Evolutionary conservation across 1,140 invertebrate genomes (phyloP), one percentile per base, ranked within the genome.

Genomic region (Drosophila insularis): DNA sequence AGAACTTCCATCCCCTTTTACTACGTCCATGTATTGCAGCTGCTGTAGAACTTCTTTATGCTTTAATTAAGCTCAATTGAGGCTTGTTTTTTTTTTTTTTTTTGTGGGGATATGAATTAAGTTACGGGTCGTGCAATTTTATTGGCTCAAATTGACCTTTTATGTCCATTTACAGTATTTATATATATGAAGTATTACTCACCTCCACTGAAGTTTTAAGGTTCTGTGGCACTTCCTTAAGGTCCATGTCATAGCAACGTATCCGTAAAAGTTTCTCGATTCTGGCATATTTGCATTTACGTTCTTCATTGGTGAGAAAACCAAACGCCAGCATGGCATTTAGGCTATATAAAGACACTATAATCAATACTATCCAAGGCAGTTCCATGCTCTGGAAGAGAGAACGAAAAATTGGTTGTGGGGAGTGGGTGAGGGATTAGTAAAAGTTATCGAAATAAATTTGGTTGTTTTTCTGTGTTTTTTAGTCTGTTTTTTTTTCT

Each of bases 171-270:
- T 74, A 58, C 43, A 50, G 14, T 3, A 46, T 27, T 5, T 6
- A 46, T 2, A 19, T 46, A 19, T 46, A 19, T 46, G 2, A 17
- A 17, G 14, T 14, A 46, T 81, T 74, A 87, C 90, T 89, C 78
- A 94, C 93, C 93, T 94, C 93, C 60, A 94, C 93, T 46, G 92
- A 93, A 64, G 90, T 87, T 79, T 92, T 93, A 4, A 94, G 91
- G 64, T 82, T 89, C 61, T 90, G 93, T 0, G 94, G 94, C 77
- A 94, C 93, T 64, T 92, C 92, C 39, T 82, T 90, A n/a, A 94
- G 90, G 68, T 93, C 90, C 56, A 94, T 90, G 2, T 92, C 91
- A 5, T 89, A 92, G 77, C 94, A 94, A 17, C 93, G 91, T 0
- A 93, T 93, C 0, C 93, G 93, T 64, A 93, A 92, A 90, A 94